These are phyloP conservation scores for Argyra leucocephala DNA, from an alignment of 2,888 invertebrate species.

Conservation along the genomic window DNA sequence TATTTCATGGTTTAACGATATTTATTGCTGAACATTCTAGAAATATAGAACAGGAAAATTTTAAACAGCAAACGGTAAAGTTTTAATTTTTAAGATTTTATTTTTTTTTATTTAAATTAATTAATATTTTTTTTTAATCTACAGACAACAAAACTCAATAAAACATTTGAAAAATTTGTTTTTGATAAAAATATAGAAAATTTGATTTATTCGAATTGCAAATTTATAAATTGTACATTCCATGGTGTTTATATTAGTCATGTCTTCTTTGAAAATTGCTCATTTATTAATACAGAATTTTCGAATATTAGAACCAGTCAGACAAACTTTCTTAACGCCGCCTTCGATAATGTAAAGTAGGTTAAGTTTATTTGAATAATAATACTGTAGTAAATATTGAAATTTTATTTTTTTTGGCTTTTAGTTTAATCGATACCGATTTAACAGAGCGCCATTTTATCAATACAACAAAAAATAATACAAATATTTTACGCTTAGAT, in stretches of 20 bases:
- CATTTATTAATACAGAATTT: constrained; percentile 59
- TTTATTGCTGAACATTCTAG: constrained; percentile 49
- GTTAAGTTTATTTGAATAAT: constrained; percentile 18
- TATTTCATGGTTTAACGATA: constrained; percentile 46
- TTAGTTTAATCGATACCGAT: constrained; percentile 51
- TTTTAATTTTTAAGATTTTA: background rate
- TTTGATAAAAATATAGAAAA: constrained; percentile 58
- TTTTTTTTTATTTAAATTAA: constrained; percentile 40
- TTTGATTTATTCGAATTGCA: constrained; percentile 50
- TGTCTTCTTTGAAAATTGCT: constrained; percentile 60
- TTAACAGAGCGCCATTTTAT: constrained; percentile 48
- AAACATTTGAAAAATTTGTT: constrained; percentile 39
- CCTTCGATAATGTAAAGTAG: constrained; percentile 56
- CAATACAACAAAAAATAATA: constrained; percentile 47
- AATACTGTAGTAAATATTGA: background rate
- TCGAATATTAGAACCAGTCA: constrained; percentile 62
- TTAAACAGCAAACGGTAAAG: constrained; percentile 26
- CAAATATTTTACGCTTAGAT: constrained; percentile 44
- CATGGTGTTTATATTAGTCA: constrained; percentile 60
- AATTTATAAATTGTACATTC: constrained; percentile 57
- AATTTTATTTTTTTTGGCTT: constrained; percentile 23
- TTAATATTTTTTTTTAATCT: constrained; percentile 42
- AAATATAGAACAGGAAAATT: constrained; percentile 45
- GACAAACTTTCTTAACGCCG: constrained; percentile 54
- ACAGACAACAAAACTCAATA: constrained; percentile 41